phyloP scores from a whole-genome alignment of 2,888 invertebrate genomes.

The Odontothrips loti region DNA sequence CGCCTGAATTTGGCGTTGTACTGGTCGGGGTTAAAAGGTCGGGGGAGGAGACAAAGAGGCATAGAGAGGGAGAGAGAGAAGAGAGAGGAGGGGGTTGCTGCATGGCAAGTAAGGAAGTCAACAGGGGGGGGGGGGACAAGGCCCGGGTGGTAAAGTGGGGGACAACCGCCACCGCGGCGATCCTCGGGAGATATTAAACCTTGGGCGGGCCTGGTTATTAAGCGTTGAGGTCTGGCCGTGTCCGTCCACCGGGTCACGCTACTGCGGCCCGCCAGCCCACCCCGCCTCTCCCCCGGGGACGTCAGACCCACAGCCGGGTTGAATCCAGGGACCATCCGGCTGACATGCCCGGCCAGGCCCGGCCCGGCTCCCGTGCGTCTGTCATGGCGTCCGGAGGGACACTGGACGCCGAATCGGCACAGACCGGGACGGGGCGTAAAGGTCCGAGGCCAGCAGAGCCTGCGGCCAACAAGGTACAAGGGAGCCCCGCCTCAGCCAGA shows the following conservation, averaged over 20 bases:
- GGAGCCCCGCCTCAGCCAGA: no score
- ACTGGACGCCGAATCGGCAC: no score
- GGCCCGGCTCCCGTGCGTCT: no score
- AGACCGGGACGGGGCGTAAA: no score
- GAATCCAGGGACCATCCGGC: background rate
- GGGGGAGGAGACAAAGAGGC: background rate
- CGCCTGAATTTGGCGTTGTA: slow-evolving; percentile 26
- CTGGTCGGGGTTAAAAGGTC: slow-evolving; percentile 19
- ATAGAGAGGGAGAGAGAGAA: no score
- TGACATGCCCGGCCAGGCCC: background rate
- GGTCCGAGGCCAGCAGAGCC: no score
- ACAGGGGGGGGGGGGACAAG: background rate
- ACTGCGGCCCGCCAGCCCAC: background rate
- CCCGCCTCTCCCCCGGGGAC: background rate
- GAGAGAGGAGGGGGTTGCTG: background rate
- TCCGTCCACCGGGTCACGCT: background rate
- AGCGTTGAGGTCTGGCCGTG: background rate
- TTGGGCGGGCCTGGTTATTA: background rate
- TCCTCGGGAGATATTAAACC: slow-evolving; percentile 22
- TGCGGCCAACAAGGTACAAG: no score
- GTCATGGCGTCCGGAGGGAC: no score
- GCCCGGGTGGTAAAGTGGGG: background rate
- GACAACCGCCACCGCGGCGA: background rate
- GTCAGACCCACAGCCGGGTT: background rate
- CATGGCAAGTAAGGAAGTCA: background rate